Base-by-base conservation (phyloP, 2,113 vertebrate species). In the Phylloscopus trochiloides region DNA sequence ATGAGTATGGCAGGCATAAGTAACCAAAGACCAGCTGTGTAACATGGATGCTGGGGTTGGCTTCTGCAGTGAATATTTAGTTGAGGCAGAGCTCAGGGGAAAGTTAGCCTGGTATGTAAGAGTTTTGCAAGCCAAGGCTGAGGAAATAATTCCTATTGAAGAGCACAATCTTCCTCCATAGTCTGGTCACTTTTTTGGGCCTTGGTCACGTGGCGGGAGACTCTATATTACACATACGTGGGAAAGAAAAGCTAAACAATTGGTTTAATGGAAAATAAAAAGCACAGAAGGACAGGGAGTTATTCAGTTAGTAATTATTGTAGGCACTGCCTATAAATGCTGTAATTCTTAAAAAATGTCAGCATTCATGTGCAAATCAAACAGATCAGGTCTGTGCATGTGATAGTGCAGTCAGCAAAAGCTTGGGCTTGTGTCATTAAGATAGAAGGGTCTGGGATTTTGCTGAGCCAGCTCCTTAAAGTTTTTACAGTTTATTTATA, bases 271-370 rank as follows among this genome's bases (percentile, higher is more conserved):
- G 38, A 79, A 82, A 38, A 20, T 48, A 17, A 81, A 52, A 85
- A 43, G 16, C 14, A 62, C 16, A 54, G 52, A 82, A 70, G 55
- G 32, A 63, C 10, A 62, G 13, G 10, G 31, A 75, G 9, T 68
- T 87, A 47, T 62, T 72, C 17, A 68, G 4, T 63, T 57, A 62
- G 32, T 71, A 92, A 88, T 90, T 92, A 73, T 47, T 8, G 1
- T 36, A 72, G 42, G 9, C 81, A 81, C 18, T 85, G 66, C 58
- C 32, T 82, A 42, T 81, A 90, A 87, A 66, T 94, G 70, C 32
- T 68, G 57, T 95, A 91, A 95, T 79, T 93, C 77, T 62, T 65
- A n/a, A 96, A 87, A 96, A 96, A 96, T 85, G 66, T 65, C 38
- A 42, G 32, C 25, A 52, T 91, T 84, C 55, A 74, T 75, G 45